Base-by-base conservation (phyloP, 2,888 invertebrate species). In the Drosophila gaucha region DNA sequence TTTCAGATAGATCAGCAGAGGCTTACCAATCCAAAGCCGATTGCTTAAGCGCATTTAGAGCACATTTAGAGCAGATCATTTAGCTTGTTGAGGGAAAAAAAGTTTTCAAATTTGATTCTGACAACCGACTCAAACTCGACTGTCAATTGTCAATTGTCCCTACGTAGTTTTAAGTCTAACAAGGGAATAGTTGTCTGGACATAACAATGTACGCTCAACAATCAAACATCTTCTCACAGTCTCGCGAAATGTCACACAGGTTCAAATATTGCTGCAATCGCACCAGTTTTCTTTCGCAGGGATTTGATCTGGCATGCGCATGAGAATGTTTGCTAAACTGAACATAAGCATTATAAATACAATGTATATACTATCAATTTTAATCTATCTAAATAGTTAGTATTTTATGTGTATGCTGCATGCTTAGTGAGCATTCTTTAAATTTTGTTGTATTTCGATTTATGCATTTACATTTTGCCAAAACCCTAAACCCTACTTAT, bases 401-500 rank as follows among this genome's bases (percentile, higher is more conserved):
- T 36, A 36, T 26, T 1, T 18, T 14, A 30, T 24, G 30, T 51
- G 59, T 41, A 24, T 60, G 64, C 58, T 65, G 78, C 69, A 78
- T 73, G 75, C 31, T 9, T 26, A 62, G 51, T 60, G 50, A 22
- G 66, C 41, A 50, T 52, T 67, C 46, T n/a, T 55, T 35, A 41
- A 31, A 52, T 30, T 58, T 58, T 50, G 63, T 69, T 60, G 65
- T 74, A 63, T 68, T 73, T 70, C 54, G 68, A 57, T 52, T 64
- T 62, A 55, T 36, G 67, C 65, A 65, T 71, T 69, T 57, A 73
- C 78, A 72, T 69, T 75, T 74, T 80, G 76, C 76, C 73, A 73
- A 80, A 64, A 65, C 67, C 74, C 69, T 67, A 70, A 77, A 76
- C 69, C 62, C 73, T 87, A 73, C 86, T 91, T 91, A 87, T 91